A percentile compares a stretch with the other conserved stretches of the same genome.
Evolutionary conservation across 2,113 vertebrate species (phyloP).

Genomic region (Panthera leo): DNA sequence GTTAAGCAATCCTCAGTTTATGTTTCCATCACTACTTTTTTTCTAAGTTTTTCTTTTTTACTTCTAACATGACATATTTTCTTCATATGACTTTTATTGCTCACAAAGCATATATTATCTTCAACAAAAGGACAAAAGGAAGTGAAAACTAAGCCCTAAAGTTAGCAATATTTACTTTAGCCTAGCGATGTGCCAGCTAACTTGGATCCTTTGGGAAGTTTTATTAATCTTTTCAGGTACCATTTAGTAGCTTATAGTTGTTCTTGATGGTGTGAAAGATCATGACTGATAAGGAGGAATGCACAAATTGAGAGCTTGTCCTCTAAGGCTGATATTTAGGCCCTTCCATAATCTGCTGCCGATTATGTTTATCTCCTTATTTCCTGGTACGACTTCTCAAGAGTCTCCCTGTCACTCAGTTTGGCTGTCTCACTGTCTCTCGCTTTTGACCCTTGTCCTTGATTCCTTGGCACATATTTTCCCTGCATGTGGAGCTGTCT

Average conservation of each 20-base stretch:
- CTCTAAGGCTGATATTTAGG: neutral
- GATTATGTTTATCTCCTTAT: neutral
- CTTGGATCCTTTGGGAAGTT: neutral
- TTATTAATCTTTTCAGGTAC: neutral
- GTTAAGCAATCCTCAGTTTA: neutral
- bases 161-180: neutral
- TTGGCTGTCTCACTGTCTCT: neutral
- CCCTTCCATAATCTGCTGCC: neutral
- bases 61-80: neutral
- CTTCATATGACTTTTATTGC: neutral
- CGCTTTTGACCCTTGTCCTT: neutral
- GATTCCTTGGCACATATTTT: neutral
- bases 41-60: neutral
- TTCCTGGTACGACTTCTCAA: neutral
- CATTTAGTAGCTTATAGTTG: neutral
- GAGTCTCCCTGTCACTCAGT: neutral
- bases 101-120: neutral
- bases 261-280: neutral
- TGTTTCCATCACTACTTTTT: neutral
- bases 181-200: neutral
- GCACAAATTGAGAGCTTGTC: neutral
- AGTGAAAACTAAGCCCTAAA: neutral
- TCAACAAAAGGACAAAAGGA: neutral
- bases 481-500: neutral
- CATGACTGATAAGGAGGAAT: neutral